Evolutionary conservation across 2,797 vertebrate genomes (phyloP), one percentile per base, ranked within the genome.

Genomic region (Hafferia zeledoni): DNA sequence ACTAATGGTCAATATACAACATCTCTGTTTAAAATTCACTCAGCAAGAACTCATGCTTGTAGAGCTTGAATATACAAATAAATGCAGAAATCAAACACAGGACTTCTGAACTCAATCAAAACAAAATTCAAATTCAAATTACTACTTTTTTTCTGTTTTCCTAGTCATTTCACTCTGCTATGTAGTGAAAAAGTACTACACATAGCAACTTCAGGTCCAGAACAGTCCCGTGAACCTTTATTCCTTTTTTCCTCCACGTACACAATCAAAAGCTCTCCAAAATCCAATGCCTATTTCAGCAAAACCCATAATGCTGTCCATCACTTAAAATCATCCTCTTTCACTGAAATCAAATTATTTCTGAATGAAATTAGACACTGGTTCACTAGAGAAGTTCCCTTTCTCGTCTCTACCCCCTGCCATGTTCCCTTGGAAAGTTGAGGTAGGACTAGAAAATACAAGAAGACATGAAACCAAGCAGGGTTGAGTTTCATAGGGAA

Each of bases 61-160:
- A 70, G 59, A 74, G 31, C 24, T 85, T 83, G 89, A 81, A 93
- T 61, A 86, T 43, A 92, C 70, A 95, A 95, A 93, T 77, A 93
- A 93, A 92, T 68, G 53, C 46, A 85, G 46, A 94, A 95, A 50
- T 80, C 83, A 83, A 82, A 68, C 44, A 84, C 24, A 44, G 56
- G 49, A 70, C 59, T 39, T 37, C 46, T 85, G 76, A 90, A 95
- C 60, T 71, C 78, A 64, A 85, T 90, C 75, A 77, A 95, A 90
- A 78, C 17, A 93, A 90, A 95, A 87, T 64, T 83, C 57, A 90
- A 87, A 93, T 83, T 89, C 70, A 90, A 89, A 93, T 90, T 39
- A 55, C 47, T 74, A 35, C 49, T 53, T 12, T 75, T 41, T 68
- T 77, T 6, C 17, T 31, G 16, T 57, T 87, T 80, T 69, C 61